phyloP scores from a whole-genome alignment of 2,888 invertebrate genomes.

The Imbricaverruca yamaguchii region DNA sequence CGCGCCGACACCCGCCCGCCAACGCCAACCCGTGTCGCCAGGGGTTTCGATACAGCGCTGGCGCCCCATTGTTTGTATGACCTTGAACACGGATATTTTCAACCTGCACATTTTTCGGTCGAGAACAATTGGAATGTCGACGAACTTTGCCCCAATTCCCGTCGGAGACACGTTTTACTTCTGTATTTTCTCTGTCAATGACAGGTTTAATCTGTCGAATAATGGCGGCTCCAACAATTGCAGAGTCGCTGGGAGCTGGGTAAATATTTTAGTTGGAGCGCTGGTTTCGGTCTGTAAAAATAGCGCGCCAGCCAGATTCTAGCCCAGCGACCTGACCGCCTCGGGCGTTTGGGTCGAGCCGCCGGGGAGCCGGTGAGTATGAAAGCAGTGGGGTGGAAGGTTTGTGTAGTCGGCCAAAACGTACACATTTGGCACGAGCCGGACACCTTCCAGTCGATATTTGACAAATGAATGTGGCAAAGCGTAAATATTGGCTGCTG shows the following conservation, averaged over 20 bases:
- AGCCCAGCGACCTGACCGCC: neutral
- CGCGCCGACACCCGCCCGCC: neutral
- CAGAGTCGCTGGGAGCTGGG: neutral
- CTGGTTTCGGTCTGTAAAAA: neutral
- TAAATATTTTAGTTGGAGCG: constrained; percentile 14
- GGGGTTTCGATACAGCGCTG: neutral
- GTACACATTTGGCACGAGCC: no score
- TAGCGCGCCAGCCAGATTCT: neutral
- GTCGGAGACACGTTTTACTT: neutral
- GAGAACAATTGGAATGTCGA: no score
- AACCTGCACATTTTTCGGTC: no score
- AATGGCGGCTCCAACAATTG: constrained; percentile 10
- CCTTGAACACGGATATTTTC: neutral
- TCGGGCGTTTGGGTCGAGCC: no score
- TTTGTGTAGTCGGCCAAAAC: no score
- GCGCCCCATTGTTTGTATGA: neutral
- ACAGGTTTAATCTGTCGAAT: constrained; percentile 12
- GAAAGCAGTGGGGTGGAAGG: no score
- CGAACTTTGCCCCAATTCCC: no score
- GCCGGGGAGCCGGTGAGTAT: no score
- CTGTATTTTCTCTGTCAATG: neutral
- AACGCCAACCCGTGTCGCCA: neutral
- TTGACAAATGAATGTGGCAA: no score
- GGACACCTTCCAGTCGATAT: no score
- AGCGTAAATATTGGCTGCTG: no score